Base-by-base conservation (phyloP, 30 jellyfish, hydroid and myxozoan genomes). In the Sanderia malayensis region DNA sequence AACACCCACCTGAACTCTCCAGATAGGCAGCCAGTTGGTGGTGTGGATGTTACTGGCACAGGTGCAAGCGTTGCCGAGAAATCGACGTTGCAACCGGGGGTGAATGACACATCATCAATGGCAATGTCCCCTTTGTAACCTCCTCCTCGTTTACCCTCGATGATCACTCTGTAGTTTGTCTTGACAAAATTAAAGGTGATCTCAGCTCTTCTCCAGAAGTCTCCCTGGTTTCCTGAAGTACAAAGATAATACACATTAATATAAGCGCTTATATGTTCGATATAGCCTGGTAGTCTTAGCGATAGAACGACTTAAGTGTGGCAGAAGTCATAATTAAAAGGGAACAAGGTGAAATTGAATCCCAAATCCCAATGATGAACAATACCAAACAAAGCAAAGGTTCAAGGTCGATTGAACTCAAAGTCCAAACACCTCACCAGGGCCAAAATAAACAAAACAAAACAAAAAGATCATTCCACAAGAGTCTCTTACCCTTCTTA, bases 41-140 rank as follows among this genome's bases (percentile, higher is more conserved):
- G 99, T 1, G 99, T 22, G 2, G 78, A 74, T 18, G 96, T 86
- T 18, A 71, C 61, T 24, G 78, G 74, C 45, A 31, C 66, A 44
- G 99, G 99, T 6, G 89, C 79, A 29, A 93, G 58, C 1, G 99
- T 93, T 26, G 95, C 99, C 23, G 65, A 31, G 75, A 57, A 80
- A 63, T 85, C 96, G 4, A 94, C 96, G 23, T 80, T 93, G 75
- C 99, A 93, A 4, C 91, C 99, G 31, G 94, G 93, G 53, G 99
- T 79, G 74, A 93, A 93, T 0, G 95, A 76, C 2, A 93, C 82
- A 58, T 93, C 99, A 67, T 93, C 99, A 73, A 93, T 85, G 0
- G 99, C 96, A 25, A 93, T 81, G 66, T 85, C 94, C 3, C 96
- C 96, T 34, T 47, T 34, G 76, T 58, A 79, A 31, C 93, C 86